Evolutionary conservation across 2,797 vertebrate genomes (phyloP).

Genomic region (Chaetophractus vellerosus): DNA sequence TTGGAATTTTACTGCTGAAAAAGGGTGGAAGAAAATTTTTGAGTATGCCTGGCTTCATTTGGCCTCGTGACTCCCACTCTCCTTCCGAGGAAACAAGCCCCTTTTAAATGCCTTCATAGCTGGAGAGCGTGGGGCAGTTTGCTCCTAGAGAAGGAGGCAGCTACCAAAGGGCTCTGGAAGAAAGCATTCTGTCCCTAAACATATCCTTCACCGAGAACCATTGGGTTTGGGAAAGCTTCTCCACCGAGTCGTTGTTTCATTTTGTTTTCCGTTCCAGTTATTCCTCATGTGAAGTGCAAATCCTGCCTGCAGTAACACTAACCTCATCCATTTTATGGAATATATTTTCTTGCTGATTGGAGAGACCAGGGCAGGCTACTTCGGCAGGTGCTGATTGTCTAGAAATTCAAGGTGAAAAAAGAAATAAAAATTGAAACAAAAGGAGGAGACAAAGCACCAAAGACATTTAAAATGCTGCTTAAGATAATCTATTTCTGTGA

Average conservation of each 20-base stretch:
- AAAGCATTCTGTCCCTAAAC: background rate
- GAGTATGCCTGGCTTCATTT: background rate
- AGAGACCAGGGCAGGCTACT: background rate
- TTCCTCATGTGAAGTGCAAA: background rate
- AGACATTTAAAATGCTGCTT: background rate
- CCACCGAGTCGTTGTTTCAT: background rate
- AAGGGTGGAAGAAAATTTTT: background rate
- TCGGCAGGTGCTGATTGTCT: background rate
- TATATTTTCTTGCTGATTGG: conserved; percentile 4
- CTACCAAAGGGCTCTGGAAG: background rate
- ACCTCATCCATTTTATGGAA: background rate
- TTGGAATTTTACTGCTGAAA: background rate
- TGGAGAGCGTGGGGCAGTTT: background rate
- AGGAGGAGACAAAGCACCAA: background rate
- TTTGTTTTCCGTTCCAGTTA: background rate
- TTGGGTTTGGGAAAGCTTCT: background rate
- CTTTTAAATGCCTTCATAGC: background rate
- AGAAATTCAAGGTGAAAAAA: background rate
- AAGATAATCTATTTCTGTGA: background rate
- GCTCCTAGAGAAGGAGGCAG: background rate
- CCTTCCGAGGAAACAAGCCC: background rate
- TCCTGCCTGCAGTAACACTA: background rate
- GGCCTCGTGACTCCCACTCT: accelerated
- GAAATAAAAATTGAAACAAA: background rate
- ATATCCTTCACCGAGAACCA: background rate